Evolutionary conservation across 2,797 vertebrate species (phyloP).

Genomic region (Sebastiscus albofasciatus): DNA sequence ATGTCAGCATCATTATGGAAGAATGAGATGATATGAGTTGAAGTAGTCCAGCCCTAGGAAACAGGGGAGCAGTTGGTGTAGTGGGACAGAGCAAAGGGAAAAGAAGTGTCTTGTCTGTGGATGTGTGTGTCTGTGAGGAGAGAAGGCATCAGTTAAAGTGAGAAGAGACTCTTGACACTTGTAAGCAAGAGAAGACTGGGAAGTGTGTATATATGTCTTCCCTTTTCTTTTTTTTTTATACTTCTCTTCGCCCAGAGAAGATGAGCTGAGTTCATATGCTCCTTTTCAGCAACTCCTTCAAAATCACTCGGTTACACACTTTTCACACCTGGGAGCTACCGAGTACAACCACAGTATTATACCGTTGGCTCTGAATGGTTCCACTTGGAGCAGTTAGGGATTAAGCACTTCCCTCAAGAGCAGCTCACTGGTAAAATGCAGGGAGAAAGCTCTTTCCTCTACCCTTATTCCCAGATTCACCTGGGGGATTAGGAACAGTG

Average conservation of each 20-base stretch:
- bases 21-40: background rate
- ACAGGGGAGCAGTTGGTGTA: background rate
- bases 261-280: slow-evolving; percentile 46
- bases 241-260: slow-evolving; percentile 22
- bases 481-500: slow-evolving; percentile 11
- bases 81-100: background rate
- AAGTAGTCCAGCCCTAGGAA: background rate
- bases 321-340: slow-evolving; percentile 62
- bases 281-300: slow-evolving; percentile 42
- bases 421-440: slow-evolving; percentile 35
- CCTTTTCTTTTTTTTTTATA: background rate
- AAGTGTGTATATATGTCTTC: background rate
- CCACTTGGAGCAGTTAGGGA: slow-evolving; percentile 58
- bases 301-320: slow-evolving; percentile 58
- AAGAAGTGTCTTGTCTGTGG: background rate
- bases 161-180: slow-evolving; percentile 50
- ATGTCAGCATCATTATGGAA: background rate
- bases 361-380: slow-evolving; percentile 52
- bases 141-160: slow-evolving; percentile 20
- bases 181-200: slow-evolving; percentile 13
- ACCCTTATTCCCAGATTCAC: slow-evolving; percentile 25
- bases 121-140: slow-evolving; percentile 4
- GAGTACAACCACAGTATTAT: slow-evolving; percentile 50
- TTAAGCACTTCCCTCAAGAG: slow-evolving; percentile 54
- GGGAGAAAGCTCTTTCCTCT: slow-evolving; percentile 2